Base-by-base conservation (phyloP, 1,140 invertebrate species). In the Oncopodura yosiiana region DNA sequence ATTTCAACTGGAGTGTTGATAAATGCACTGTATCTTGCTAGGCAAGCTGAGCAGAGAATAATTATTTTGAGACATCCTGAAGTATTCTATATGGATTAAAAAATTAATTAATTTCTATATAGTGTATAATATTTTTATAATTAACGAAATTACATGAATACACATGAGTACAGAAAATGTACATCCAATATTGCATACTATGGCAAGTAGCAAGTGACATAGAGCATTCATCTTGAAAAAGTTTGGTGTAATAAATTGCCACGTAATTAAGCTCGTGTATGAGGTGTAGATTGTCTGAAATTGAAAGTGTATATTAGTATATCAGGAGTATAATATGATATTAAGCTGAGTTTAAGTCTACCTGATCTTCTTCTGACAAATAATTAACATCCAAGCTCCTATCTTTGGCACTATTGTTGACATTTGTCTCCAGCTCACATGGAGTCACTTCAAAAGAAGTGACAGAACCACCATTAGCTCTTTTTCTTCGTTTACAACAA, bases 231-330 rank as follows among this genome's bases (percentile, higher is more conserved):
- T 23, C 16, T 18, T 42, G 11, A 53, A 46, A 54, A n/a, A n/a
- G n/a, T 62, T 58, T 11, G 60, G 56, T n/a, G 53, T 53, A 24
- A 62, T 53, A 18, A 36, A 58, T 18, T 11, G 49, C 60, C 60
- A 62, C 0, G 60, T 62, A 3, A 56, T n/a, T n/a, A n/a, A n/a
- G n/a, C n/a, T n/a, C n/a, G n/a, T n/a, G n/a, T n/a, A 55, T 2
- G 46, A 21, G 38, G 52, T 56, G 24, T 52, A 53, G 36, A 39
- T 41, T 24, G 56, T 56, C 30, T 62, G 50, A 19, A 56, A 26
- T 16, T 43, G 32, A 27, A 59, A 34, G 56, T 62, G 29, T 34
- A 49, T 3, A 23, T 24, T 36, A 26, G 19, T 9, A 42, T 9
- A 42, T 6, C 9, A 42, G 8, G 8, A 42, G 16, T 9, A 14